Base-by-base conservation (phyloP, 2,797 vertebrate genomes). In the Ctenosaura bakeri region DNA sequence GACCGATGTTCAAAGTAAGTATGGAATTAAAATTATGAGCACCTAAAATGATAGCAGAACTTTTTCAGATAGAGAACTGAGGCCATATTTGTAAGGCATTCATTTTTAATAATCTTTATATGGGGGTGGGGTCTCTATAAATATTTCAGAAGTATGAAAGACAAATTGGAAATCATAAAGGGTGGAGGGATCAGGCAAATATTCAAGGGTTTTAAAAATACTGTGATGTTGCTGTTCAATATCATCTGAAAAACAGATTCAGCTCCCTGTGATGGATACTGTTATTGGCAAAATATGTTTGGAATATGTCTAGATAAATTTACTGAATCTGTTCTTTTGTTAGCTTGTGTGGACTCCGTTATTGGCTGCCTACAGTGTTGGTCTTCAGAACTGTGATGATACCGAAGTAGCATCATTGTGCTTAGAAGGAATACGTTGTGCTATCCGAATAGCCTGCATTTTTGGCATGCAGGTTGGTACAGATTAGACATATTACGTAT, bases 1-100 rank as follows among this genome's bases (percentile, higher is more conserved):
- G 99, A 83, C 99, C 99, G 46, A 99, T 99, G 99, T 99, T 99
- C 95, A 99, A 99, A 97, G 99, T 99, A 93, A 97, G 97, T 83
- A 62, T 74, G 77, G 35, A 24, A 6, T 80, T 2, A 87, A 83
- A 35, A 13, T 35, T 14, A 76, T 35, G 32, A 29, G 1, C 46
- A 73, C 38, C 6, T 82, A 73, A 38, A 52, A 42, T 38, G 1
- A 16, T 35, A 64, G 83, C 13, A n/a, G 29, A 76, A 29, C 73
- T 6, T 38, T 62, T 73, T 35, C n/a, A 71, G 24, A 16, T 83
- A 26, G 16, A 52, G 22, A 87, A 32, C 5, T 26, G 20, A 50
- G 16, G 14, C 38, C 46, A 35, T 32, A 35, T 59, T 64, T 74
- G 32, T 42, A 74, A 50, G 78, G 54, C 24, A n/a, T 83, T 6